Conservation (phyloP, 2,113 vertebrate species). For the Mandrillus leucophaeus region DNA sequence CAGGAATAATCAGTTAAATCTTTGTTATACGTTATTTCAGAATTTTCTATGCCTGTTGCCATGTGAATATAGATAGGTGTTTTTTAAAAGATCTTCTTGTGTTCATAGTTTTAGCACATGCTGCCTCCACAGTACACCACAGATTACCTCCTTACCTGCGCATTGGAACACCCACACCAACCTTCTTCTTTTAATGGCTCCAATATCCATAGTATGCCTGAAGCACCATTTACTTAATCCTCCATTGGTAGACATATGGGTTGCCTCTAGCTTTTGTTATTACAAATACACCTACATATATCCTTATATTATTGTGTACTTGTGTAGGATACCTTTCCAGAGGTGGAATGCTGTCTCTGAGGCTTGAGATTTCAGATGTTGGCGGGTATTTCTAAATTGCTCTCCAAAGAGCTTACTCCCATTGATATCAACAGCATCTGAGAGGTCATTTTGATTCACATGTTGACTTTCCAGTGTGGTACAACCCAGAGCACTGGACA, state of each 20-base stretch:
- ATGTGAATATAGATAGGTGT: background rate
- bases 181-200: background rate
- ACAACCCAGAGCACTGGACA: background rate
- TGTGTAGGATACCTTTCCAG: background rate
- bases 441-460: background rate
- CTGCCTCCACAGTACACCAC: background rate
- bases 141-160: background rate
- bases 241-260: background rate
- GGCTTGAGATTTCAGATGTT: background rate
- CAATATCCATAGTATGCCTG: rapidly evolving
- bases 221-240: background rate
- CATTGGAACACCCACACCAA: background rate
- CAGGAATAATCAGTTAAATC: background rate
- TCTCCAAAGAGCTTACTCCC: background rate
- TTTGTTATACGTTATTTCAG: background rate
- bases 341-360: background rate
- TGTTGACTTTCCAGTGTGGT: background rate
- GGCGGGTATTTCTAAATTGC: background rate
- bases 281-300: background rate
- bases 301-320: background rate
- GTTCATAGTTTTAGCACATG: background rate
- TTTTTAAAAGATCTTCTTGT: background rate
- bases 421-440: background rate
- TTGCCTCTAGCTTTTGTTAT: background rate
- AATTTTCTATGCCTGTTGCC: background rate